phyloP scores from a whole-genome alignment of 1,140 invertebrate species.

The Hesperophylax magnus region DNA sequence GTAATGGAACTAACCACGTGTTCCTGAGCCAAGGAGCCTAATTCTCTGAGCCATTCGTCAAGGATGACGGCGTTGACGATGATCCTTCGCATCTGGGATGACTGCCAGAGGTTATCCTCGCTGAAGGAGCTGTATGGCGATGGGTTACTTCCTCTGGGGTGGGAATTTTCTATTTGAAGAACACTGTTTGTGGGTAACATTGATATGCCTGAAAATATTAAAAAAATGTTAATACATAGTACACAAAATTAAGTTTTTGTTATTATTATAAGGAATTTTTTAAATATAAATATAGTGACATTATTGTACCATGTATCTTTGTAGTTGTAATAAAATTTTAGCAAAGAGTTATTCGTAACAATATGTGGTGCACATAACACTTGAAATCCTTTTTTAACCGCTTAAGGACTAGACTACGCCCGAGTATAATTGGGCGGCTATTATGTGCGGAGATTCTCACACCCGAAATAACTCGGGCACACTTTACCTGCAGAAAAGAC shows the following conservation, averaged over 20 bases:
- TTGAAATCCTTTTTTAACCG: no score
- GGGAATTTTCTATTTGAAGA: slow-evolving; percentile 33
- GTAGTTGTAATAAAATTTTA: no score
- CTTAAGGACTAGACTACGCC: no score
- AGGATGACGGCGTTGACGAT: slow-evolving; percentile 84
- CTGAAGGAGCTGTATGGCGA: slow-evolving; percentile 26
- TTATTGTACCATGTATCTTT: no score
- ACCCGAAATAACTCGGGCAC: no score
- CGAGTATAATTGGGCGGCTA: no score
- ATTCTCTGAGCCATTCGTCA: slow-evolving; percentile 94
- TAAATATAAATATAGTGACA: neutral
- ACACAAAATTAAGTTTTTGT: neutral
- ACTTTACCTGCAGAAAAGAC: no score
- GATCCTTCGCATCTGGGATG: slow-evolving; percentile 63
- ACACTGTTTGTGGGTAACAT: slow-evolving; percentile 20
- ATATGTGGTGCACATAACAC: no score
- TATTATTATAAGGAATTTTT: neutral
- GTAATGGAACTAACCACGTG: slow-evolving; percentile 76
- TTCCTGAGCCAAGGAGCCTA: slow-evolving; percentile 92
- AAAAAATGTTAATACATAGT: neutral
- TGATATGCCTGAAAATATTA: slow-evolving; percentile 40
- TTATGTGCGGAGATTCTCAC: no score
- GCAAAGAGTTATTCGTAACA: no score
- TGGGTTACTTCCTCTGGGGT: neutral
- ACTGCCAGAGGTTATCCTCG: slow-evolving; percentile 64